A percentile compares a stretch with the other conserved stretches of the same genome.
phyloP scores from a whole-genome alignment of 2,797 vertebrate species.

The Parauchenoglanis ngamensis region DNA sequence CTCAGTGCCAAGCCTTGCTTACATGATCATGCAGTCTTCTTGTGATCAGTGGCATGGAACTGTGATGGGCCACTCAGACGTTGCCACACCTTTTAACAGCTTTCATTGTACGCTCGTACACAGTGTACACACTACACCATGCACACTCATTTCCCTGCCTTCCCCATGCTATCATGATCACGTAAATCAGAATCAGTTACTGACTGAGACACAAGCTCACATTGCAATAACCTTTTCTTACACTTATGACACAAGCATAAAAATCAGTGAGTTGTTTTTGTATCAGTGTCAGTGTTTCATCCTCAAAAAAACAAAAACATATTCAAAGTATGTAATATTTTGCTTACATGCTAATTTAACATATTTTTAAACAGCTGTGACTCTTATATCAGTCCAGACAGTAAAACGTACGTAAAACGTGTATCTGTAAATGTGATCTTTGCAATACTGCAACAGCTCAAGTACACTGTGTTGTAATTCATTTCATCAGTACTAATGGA shows the following conservation, averaged over 20 bases:
- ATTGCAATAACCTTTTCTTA: neutral
- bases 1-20: slow-evolving; percentile 56
- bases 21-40: slow-evolving; percentile 61
- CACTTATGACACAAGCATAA: neutral
- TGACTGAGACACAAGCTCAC: slow-evolving; percentile 27
- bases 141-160: neutral
- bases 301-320: neutral
- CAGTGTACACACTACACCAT: too few species aligned
- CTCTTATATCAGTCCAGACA: neutral
- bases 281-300: neutral
- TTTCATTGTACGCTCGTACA: slow-evolving; percentile 40
- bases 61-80: slow-evolving; percentile 48
- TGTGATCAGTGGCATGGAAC: slow-evolving; percentile 40
- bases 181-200: slow-evolving; percentile 38
- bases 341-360: neutral
- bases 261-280: slow-evolving; percentile 2
- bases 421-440: neutral
- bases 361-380: neutral
- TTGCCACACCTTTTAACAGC: slow-evolving; percentile 51
- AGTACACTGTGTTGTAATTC: neutral
- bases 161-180: slow-evolving; percentile 22
- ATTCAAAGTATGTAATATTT: neutral
- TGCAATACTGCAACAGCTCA: neutral
- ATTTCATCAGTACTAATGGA: slow-evolving; percentile 11
- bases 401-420: neutral